These are phyloP conservation scores for Neocrepidodera transversa DNA, from an alignment of 2,888 invertebrate species.

Conservation along the genomic window DNA sequence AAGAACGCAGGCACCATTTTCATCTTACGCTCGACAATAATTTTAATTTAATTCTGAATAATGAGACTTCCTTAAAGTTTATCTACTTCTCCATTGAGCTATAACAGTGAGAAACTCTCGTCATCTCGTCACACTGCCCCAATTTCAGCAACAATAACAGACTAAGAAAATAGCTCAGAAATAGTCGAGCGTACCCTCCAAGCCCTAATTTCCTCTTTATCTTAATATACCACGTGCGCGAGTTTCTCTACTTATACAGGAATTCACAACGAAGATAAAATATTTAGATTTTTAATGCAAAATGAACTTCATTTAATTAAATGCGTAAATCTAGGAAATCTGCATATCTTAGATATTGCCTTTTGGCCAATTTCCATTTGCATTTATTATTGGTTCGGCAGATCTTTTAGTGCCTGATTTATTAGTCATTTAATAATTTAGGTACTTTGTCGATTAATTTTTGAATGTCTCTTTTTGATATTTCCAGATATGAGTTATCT, in stretches of 20 bases:
- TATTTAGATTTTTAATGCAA: too few species aligned
- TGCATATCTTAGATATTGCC: too few species aligned
- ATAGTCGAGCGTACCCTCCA: background rate
- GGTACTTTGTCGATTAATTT: too few species aligned
- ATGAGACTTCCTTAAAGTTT: background rate
- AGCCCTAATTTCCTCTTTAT: slow-evolving; percentile 17
- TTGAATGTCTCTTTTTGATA: too few species aligned
- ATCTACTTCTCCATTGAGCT: background rate
- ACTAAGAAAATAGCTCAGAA: background rate
- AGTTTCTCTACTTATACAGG: slow-evolving; percentile 4
- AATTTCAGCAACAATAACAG: slow-evolving; percentile 14
- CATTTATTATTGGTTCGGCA: too few species aligned
- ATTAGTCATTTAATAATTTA: too few species aligned
- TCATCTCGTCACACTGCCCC: slow-evolving; percentile 16
- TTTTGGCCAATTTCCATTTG: too few species aligned
- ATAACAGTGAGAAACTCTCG: background rate
- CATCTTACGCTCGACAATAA: background rate
- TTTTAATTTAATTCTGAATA: slow-evolving; percentile 1
- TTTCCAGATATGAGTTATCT: too few species aligned
- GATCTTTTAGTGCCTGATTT: too few species aligned
- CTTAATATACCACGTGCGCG: slow-evolving; percentile 16
- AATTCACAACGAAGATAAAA: too few species aligned
- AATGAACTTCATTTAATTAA: too few species aligned
- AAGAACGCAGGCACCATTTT: background rate
- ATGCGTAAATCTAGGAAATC: too few species aligned